Evolutionary conservation across 2,797 vertebrate species (phyloP).

Genomic region (Monodelphis domestica): DNA sequence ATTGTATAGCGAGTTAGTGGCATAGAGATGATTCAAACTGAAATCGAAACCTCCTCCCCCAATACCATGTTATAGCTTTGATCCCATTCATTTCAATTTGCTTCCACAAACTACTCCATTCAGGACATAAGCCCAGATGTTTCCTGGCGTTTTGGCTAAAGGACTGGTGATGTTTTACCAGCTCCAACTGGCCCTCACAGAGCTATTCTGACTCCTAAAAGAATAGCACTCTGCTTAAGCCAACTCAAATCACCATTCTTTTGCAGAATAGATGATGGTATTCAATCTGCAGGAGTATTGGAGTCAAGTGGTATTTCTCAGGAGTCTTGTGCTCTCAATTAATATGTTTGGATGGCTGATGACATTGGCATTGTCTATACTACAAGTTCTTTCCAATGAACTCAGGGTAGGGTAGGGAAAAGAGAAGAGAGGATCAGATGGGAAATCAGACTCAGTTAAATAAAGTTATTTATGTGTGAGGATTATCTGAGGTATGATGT

Average conservation of each 20-base stretch:
- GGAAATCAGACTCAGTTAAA: neutral
- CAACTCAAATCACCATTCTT: neutral
- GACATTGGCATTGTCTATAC: neutral
- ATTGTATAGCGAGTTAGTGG: neutral
- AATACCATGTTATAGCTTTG: neutral
- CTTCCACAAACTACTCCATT: neutral
- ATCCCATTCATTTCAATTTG: too few species aligned
- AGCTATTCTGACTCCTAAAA: neutral
- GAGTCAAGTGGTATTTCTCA: neutral
- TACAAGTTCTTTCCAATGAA: neutral
- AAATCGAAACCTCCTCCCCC: neutral
- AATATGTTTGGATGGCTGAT: neutral
- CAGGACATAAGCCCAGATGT: neutral
- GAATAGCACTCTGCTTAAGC: neutral
- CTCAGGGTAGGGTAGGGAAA: fast-evolving
- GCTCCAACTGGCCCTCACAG: neutral
- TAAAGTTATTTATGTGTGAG: neutral
- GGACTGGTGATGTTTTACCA: neutral
- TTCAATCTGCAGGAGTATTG: neutral
- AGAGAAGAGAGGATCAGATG: neutral
- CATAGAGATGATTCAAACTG: neutral
- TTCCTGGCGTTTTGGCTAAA: neutral
- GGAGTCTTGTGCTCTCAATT: neutral
- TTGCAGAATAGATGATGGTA: neutral
- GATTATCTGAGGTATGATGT: neutral